A percentile compares a stretch with the other conserved stretches of the same genome.
These are phyloP conservation scores for Athalia circularis DNA, from an alignment of 2,888 invertebrate species.

Conservation along the genomic window DNA sequence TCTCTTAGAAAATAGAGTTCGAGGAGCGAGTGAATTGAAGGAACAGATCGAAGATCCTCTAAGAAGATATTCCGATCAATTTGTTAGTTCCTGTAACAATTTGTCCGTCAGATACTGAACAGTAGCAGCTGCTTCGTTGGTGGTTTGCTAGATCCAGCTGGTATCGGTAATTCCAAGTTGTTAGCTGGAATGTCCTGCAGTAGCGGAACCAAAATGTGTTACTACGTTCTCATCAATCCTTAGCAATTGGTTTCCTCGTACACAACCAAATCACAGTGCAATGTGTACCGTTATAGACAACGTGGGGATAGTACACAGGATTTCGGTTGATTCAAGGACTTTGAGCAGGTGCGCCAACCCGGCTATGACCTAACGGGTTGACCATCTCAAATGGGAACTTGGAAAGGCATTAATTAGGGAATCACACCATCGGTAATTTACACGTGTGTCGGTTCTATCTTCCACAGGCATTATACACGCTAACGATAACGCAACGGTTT, in stretches of 20 bases:
- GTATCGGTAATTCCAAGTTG: too few relatives aligned
- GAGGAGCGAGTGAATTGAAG: too few relatives aligned
- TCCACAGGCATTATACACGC: background rate
- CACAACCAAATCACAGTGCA: conserved; percentile 3
- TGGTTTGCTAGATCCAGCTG: too few relatives aligned
- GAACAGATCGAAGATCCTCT: too few relatives aligned
- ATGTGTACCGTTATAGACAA: background rate
- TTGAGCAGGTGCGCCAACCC: conserved; percentile 5
- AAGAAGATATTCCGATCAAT: too few relatives aligned
- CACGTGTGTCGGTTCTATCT: background rate
- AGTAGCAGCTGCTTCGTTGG: too few relatives aligned
- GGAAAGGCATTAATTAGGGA: conserved; percentile 33
- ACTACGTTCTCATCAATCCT: conserved; percentile 12
- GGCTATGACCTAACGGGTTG: background rate
- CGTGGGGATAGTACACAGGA: background rate
- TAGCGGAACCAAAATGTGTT: background rate
- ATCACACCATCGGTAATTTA: background rate
- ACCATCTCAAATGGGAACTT: conserved; percentile 19
- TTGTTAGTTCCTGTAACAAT: too few relatives aligned
- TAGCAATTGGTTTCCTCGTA: background rate
- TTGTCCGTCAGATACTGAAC: too few relatives aligned
- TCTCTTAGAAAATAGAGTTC: too few relatives aligned
- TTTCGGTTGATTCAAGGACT: conserved; percentile 23
- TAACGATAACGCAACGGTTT: background rate
- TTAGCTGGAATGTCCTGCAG: too few relatives aligned